Evolutionary conservation across 2,113 vertebrate genomes (phyloP).

Genomic region (Esox niger): DNA sequence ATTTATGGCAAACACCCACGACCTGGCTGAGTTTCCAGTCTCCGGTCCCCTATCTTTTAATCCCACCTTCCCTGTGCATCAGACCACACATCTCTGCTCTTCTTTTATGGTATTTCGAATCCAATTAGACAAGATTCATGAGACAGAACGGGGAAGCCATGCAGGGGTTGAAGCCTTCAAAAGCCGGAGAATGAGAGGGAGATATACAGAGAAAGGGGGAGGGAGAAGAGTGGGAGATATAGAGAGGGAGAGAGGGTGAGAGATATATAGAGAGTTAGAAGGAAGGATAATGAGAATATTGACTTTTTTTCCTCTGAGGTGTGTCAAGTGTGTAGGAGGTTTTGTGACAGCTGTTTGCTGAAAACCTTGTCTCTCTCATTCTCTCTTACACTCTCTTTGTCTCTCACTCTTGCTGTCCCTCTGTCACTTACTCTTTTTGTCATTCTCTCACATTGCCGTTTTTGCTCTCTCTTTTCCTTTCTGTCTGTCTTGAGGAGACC

Average conservation of each 20-base stretch:
- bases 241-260: neutral
- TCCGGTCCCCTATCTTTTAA: constrained; percentile 9
- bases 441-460: no score
- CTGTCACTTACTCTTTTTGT: no score
- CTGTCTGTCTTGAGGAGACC: neutral
- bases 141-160: constrained; percentile 18
- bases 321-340: constrained; percentile 11
- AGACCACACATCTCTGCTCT: constrained; percentile 8
- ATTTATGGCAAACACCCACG: constrained; percentile 2
- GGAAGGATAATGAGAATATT: constrained; percentile 17
- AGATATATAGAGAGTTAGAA: constrained; percentile 6
- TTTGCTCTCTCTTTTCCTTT: constrained; percentile 1
- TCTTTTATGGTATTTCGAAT: no score
- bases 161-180: constrained; percentile 22
- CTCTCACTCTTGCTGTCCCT: neutral
- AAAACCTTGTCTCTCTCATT: neutral
- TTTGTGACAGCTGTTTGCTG: constrained; percentile 6
- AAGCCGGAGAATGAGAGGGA: constrained; percentile 15
- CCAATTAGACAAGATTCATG: constrained; percentile 28
- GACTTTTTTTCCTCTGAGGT: neutral
- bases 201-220: neutral
- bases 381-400: no score
- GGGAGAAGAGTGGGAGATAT: no score
- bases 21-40: neutral
- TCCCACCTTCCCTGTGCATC: constrained; percentile 6